Base-by-base conservation (phyloP, 1,140 invertebrate genomes). In the Sycophaga agraensis region DNA sequence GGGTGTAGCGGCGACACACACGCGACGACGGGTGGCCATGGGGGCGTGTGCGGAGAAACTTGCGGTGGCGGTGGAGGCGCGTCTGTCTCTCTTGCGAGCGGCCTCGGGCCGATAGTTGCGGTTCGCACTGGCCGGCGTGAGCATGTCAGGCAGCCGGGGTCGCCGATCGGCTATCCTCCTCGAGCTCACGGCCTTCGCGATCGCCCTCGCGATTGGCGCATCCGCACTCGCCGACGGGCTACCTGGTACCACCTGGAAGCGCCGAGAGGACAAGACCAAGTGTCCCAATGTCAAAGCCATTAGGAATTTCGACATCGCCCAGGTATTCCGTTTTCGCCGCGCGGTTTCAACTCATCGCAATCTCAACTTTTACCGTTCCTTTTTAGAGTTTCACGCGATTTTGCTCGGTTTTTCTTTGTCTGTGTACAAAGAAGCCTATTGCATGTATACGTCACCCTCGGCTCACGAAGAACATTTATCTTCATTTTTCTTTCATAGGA, bases 231-330 rank as follows among this genome's bases (percentile, higher is more conserved):
- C 39, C 34, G 63, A 39, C 14, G 39, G 46, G 2, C 2, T 31
- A 2, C 46, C 17, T 8, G 45, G 2, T 40, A 59, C 56, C 16
- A 48, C 56, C 26, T 76, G 73, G 73, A 82, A 80, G 61, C 69
- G 70, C 40, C 73, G 74, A 22, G 84, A 85, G 51, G 84, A 85
- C 70, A 85, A 85, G 70, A 84, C 80, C 7, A 84, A 84, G 64
- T 86, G 85, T 68, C 85, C 84, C 0, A 79, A 79, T 70, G 82
- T 83, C 34, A 82, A 76, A 68, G 80, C 71, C 39, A 78, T 82
- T 24, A 64, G 77, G 28, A 81, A 82, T 68, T 83, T 83, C 63
- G 78, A 83, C 63, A 75, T 83, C 28, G 67, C 79, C 4, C 71
- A 80, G 73, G 82, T 83, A 75, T 24, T n/a, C n/a, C n/a, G n/a